phyloP scores from a whole-genome alignment of 2,888 invertebrate species.

The Trichopoda pennipes region DNA sequence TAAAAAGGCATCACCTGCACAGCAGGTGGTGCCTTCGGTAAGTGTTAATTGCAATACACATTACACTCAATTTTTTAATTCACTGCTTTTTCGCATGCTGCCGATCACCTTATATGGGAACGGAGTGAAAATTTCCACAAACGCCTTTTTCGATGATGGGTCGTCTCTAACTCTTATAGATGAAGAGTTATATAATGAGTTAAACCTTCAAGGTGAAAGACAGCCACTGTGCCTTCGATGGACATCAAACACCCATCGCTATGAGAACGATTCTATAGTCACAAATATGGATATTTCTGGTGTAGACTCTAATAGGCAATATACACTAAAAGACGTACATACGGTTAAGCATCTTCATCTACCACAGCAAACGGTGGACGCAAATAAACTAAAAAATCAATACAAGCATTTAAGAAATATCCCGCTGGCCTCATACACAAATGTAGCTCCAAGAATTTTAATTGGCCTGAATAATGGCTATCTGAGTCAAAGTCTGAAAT shows the following conservation, averaged over 20 bases:
- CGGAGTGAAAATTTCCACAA: not conserved
- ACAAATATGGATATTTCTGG: no score
- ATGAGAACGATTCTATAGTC: not conserved
- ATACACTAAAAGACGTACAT: no score
- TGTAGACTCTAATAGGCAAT: no score
- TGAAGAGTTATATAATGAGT: not conserved
- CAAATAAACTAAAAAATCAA: not conserved
- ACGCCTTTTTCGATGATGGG: not conserved
- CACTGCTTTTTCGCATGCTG: not conserved
- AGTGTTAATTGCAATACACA: not conserved
- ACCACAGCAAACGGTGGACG: not conserved
- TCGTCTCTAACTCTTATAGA: not conserved
- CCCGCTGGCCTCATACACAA: not conserved
- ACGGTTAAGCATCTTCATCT: not conserved
- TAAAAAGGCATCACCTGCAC: not conserved
- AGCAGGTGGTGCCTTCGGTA: not conserved
- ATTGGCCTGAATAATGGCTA: conserved; percentile 4
- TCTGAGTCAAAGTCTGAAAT: not conserved
- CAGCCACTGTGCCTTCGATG: conserved; percentile 2
- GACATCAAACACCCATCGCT: not conserved
- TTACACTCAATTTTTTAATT: not conserved
- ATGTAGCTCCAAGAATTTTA: not conserved
- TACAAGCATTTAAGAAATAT: not conserved
- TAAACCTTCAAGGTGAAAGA: not conserved
- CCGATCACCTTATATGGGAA: no score